Conservation (phyloP, 2,797 vertebrate genomes). For the Danio kyathit region DNA sequence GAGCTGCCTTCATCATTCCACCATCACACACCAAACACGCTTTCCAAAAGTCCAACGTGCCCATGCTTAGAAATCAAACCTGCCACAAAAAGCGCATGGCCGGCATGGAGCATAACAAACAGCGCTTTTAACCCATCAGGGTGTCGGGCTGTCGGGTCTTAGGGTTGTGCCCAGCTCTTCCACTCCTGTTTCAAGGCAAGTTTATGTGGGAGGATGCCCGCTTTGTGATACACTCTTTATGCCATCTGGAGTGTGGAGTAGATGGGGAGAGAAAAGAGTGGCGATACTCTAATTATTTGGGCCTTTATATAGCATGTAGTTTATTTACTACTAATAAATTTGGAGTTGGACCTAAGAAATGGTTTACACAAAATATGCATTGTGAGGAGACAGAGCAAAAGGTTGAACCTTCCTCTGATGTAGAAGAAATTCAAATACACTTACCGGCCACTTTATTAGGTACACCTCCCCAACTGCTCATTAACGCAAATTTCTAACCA, state of each 20-base stretch:
- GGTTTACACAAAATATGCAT: not conserved
- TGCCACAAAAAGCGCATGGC: conserved; percentile 41
- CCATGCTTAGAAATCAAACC: conserved; percentile 47
- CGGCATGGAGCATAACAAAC: conserved; percentile 48
- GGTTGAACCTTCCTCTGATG: not conserved
- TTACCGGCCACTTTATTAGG: too few species aligned
- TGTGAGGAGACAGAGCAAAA: not conserved
- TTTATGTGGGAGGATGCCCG: conserved; percentile 48
- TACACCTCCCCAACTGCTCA: too few species aligned
- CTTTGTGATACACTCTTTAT: conserved; percentile 56
- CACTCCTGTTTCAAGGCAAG: conserved; percentile 28
- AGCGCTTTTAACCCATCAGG: conserved; percentile 57
- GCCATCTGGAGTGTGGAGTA: conserved; percentile 67
- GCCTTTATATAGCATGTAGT: conserved; percentile 27
- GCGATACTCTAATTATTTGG: conserved; percentile 67
- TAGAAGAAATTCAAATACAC: not conserved
- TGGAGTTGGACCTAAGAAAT: not conserved
- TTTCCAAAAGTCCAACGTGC: conserved; percentile 42
- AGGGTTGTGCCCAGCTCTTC: conserved; percentile 42
- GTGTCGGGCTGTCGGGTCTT: conserved; percentile 40
- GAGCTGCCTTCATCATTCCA: conserved; percentile 49
- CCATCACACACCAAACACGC: conserved; percentile 43
- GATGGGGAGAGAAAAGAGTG: conserved; percentile 57
- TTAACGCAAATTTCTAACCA: too few species aligned
- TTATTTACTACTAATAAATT: not conserved